Evolutionary conservation across 2,888 invertebrate species (phyloP).

Genomic region (Lysandra coridon): DNA sequence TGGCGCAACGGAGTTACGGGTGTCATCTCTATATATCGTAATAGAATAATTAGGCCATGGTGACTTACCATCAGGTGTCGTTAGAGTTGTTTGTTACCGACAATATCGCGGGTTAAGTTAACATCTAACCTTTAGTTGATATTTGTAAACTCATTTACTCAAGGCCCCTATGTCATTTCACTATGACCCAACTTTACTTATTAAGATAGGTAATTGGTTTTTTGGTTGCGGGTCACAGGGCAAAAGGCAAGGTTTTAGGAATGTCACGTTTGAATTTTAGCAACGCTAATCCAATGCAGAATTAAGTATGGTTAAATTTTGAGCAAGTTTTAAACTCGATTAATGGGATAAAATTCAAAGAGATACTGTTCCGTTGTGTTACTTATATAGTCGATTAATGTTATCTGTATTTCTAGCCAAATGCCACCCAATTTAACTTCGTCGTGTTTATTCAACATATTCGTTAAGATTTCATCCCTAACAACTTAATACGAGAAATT

Average conservation of each 20-base stretch:
- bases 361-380: too few relatives aligned
- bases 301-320: too few relatives aligned
- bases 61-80: not conserved
- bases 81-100: not conserved
- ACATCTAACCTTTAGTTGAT: not conserved
- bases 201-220: conserved; percentile 6
- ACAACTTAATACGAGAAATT: too few relatives aligned
- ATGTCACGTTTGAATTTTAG: not conserved
- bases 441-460: too few relatives aligned
- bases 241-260: not conserved
- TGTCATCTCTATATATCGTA: too few relatives aligned
- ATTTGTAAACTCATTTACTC: not conserved
- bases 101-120: not conserved
- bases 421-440: too few relatives aligned
- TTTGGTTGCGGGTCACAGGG: conserved; percentile 6
- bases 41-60: not conserved
- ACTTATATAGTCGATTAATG: too few relatives aligned
- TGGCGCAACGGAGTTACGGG: too few relatives aligned
- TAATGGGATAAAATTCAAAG: too few relatives aligned
- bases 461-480: too few relatives aligned
- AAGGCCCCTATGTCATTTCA: not conserved
- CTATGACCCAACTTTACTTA: not conserved
- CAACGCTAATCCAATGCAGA: not conserved
- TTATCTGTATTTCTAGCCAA: too few relatives aligned
- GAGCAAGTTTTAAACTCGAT: too few relatives aligned